Evolutionary conservation across 2,888 invertebrate genomes (phyloP), one percentile per base, ranked within the genome.

Genomic region (Cremastinae sp.): DNA sequence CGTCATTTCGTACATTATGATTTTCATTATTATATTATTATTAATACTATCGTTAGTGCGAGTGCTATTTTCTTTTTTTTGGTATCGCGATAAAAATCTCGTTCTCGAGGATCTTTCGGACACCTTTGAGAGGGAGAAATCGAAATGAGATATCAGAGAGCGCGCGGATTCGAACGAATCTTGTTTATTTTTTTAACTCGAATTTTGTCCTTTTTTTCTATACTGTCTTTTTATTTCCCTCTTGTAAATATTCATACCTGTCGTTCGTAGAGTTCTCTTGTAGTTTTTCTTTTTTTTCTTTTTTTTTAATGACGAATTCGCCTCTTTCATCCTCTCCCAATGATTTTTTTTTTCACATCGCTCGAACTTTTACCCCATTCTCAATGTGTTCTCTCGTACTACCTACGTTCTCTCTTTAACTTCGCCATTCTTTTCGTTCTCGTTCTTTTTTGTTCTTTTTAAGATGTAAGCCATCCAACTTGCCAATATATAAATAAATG

Each of bases 401-500:
- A 84, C 84, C 80, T 83, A 83, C 79, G 28, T 28, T 71, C 73
- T 80, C 83, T 83, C 74, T 77, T 82, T 84, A 84, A 65, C 80
- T 84, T 85, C 81, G 41, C 71, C 56, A 41, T 78, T 75, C 38
- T 61, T 64, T 69, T 20, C 38, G 68, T 72, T 47, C 56, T 58
- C 22, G n/a, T 47, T 71, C 59, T 70, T 74, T 79, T 79, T 81
- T 85, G 82, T 83, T 84, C 84, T 86, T 76, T 69, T 86, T 85
- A 86, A 86, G 79, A 84, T 87, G 86, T 89, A 88, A 89, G 88
- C 85, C 85, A 87, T 84, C 82, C 84, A 86, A 87, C 88, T 89
- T 89, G 89, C 89, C 89, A 88, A 87, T 85, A 78, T 82, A 85
- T 80, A 89, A 28, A 89, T 88, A 89, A 89, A 89, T 85, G 87